Base-by-base conservation (phyloP, 2,888 invertebrate genomes). In the Archips crataeganus region DNA sequence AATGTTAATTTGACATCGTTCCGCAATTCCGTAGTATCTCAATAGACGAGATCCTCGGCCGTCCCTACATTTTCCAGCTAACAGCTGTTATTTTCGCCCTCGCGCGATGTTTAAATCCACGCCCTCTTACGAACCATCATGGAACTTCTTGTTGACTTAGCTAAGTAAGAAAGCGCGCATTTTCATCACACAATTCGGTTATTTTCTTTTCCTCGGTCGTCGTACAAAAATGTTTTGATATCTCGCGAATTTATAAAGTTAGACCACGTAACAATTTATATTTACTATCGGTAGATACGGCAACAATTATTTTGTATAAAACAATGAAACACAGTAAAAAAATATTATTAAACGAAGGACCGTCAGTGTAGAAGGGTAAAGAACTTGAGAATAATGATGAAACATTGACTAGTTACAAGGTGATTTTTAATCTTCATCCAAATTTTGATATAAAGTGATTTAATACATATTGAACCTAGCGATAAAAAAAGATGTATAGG, bases 101-200 rank as follows among this genome's bases (percentile, higher is more conserved):
- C 13, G 36, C 13, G 2, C 11, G 15, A 32, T 63, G 3, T 59
- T 59, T 45, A 57, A 23, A 39, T 63, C 36, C 32, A 23, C 73
- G 73, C 73, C 73, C 63, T 73, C 68, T 73, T 32, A 2, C 36
- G 62, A 54, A 13, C 13, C 23, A 23, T 32, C 0, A 4, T 2
- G n/a, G 45, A 68, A 73, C 73, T 68, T 39, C 36, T 42, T 47
- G 15, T 15, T 6, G 3, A 23, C 32, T 15, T 51, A 32, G n/a
- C 15, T 11, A 9, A 49, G 47, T 9, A 54, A 54, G 60, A 42
- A 42, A n/a, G 39, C 23, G 42, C 45, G 11, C 54, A 2, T 34
- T 11, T 34, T 62, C 60, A 34, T 34, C 10, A 11, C 4, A 11
- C 13, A 32, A 59, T 54, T 23, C 32, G 3, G 57, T 32, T 11